Evolutionary conservation across 2,888 invertebrate species (phyloP).

Genomic region (Lepidocyrtinus sp.): DNA sequence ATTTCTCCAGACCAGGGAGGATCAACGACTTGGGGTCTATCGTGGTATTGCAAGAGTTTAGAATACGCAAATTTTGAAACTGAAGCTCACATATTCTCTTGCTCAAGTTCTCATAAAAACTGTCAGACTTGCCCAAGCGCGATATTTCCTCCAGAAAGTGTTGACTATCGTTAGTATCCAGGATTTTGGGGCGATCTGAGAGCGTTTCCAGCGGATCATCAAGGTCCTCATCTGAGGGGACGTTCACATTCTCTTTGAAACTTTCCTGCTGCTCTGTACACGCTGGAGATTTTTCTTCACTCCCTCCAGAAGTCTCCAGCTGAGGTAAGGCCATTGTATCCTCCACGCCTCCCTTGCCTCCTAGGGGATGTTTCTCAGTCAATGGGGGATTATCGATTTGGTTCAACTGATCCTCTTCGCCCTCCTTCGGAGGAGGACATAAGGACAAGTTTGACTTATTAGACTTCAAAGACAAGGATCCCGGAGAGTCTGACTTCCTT

Average conservation of each 20-base stretch:
- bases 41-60: conserved; percentile 66
- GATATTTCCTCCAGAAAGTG: conserved; percentile 69
- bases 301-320: conserved; percentile 22
- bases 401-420: conserved; percentile 20
- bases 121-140: conserved; percentile 67
- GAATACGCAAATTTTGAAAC: conserved; percentile 68
- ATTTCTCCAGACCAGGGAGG: conserved; percentile 59
- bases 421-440: conserved; percentile 45
- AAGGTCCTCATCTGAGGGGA: not conserved
- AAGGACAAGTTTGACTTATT: conserved; percentile 48
- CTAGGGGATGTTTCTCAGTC: no score
- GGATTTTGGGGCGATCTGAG: conserved; percentile 46
- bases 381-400: conserved; percentile 41
- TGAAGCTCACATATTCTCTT: conserved; percentile 69
- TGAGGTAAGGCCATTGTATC: conserved; percentile 31
- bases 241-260: not conserved
- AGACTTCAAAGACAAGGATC: conserved; percentile 46
- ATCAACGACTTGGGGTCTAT: conserved; percentile 63
- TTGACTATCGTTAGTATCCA: conserved; percentile 69
- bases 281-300: conserved; percentile 32
- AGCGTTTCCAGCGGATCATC: no score
- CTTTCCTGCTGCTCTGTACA: conserved; percentile 10
- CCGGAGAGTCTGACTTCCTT: conserved; percentile 39
- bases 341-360: no score
- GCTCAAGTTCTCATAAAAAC: conserved; percentile 68